Conservation (phyloP, 2,888 invertebrate species). For the Meliscaeva auricollis region DNA sequence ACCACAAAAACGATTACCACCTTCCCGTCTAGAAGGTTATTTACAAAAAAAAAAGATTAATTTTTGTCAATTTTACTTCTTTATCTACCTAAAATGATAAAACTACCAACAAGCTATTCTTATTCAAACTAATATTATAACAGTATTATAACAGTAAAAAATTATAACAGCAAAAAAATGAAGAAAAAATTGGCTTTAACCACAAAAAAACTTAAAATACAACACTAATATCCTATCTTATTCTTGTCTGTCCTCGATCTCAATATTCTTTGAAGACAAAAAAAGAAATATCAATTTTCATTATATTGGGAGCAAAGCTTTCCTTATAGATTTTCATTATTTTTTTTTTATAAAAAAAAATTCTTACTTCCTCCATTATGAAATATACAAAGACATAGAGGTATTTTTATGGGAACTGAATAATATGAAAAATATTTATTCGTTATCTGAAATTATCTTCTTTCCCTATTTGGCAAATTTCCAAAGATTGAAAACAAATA, state of each 20-base stretch:
- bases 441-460: conserved; percentile 43
- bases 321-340: conserved; percentile 1
- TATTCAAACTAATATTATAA: too few species aligned
- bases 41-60: too few species aligned
- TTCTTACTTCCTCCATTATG: neutral
- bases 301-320: conserved; percentile 3
- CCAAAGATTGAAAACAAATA: conserved; percentile 75
- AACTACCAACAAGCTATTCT: too few species aligned
- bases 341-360: neutral
- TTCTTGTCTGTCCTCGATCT: neutral
- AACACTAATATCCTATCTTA: conserved; percentile 9
- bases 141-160: too few species aligned
- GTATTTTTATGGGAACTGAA: neutral
- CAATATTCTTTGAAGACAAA: neutral
- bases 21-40: too few species aligned
- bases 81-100: too few species aligned
- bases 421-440: conserved; percentile 29
- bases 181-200: conserved; percentile 2
- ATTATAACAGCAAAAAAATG: too few species aligned
- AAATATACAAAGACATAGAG: neutral
- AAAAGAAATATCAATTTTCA: neutral
- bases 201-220: neutral
- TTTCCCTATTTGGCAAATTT: conserved; percentile 62
- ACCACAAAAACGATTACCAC: too few species aligned
- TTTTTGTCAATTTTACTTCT: too few species aligned